Evolutionary conservation across 2,888 invertebrate species (phyloP).

Genomic region (Sarcophaga subvicina): DNA sequence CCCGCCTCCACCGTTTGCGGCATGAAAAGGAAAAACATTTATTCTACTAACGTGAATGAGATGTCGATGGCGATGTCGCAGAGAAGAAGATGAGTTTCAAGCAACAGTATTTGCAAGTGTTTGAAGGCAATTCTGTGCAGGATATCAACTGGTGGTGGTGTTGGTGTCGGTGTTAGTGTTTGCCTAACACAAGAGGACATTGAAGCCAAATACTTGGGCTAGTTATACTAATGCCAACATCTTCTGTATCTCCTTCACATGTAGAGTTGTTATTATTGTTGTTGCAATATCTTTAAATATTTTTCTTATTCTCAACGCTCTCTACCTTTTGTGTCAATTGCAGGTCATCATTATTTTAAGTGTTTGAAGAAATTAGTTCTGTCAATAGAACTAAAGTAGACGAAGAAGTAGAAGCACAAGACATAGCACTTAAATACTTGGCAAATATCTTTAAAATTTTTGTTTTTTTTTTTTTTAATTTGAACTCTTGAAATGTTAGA

Average conservation of each 20-base stretch:
- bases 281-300: not conserved
- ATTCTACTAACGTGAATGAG: too few relatives aligned
- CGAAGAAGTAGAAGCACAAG: too few relatives aligned
- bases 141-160: conserved; percentile 45
- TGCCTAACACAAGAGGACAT: not conserved
- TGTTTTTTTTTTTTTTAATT: too few relatives aligned
- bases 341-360: conserved; percentile 45
- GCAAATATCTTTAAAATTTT: too few relatives aligned
- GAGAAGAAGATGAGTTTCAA: not conserved
- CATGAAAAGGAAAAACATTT: conserved; percentile 11
- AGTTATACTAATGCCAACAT: too few relatives aligned
- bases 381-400: conserved; percentile 12
- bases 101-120: not conserved
- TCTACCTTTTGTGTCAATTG: conserved; percentile 44
- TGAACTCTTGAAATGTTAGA: too few relatives aligned
- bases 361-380: conserved; percentile 46
- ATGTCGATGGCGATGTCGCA: not conserved
- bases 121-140: not conserved
- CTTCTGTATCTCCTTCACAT: too few relatives aligned
- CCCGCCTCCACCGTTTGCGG: not conserved
- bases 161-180: not conserved
- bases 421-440: too few relatives aligned
- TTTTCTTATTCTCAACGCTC: not conserved
- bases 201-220: not conserved
- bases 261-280: too few relatives aligned